Base-by-base conservation (phyloP, 1,140 invertebrate species). In the Drosophila dunni region DNA sequence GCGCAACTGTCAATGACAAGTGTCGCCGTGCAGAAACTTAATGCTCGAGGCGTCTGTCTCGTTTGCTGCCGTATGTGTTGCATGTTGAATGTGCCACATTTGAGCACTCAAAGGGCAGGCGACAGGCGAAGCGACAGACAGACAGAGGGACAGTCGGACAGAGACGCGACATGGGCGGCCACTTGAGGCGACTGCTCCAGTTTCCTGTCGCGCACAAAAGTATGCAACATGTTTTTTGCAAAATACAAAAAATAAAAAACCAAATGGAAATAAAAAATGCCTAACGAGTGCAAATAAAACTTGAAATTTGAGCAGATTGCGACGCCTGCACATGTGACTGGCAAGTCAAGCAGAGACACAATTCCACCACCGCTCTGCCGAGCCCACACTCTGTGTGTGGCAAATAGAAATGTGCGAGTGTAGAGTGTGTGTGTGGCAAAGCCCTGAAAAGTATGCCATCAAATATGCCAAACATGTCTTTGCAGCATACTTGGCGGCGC, bases 391-490 rank as follows among this genome's bases (percentile, higher is more conserved):
- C 7, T 10, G n/a, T 7, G 10, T 36, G 17, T 17, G 17, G n/a
- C n/a, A n/a, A n/a, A n/a, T n/a, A 36, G 24, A 10, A 48, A 33
- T 29, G 24, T 11, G 24, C 1, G 17, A n/a, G 24, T 11, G 24
- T 11, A n/a, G n/a, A n/a, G 50, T 34, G 11, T 33, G 38, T 48
- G 46, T 60, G 33, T n/a, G 54, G 79, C 58, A 82, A 78, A 85
- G 81, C 75, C 74, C 82, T 67, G 11, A 64, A 89, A 88, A 86
- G 81, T 88, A 89, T 88, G 77, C 83, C 83, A 88, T 88, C 83
- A 88, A 88, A 88, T 88, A 88, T 88, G 83, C 83, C 84, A 88
- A 83, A 80, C 83, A 89, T 88, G 84, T 88, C 78, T 71, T 42
- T 51, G 58, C 63, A 63, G 45, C 66, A 70, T 69, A 70, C 72